These are phyloP conservation scores for Cydia splendana DNA, from an alignment of 1,140 invertebrate genomes.

Conservation along the genomic window DNA sequence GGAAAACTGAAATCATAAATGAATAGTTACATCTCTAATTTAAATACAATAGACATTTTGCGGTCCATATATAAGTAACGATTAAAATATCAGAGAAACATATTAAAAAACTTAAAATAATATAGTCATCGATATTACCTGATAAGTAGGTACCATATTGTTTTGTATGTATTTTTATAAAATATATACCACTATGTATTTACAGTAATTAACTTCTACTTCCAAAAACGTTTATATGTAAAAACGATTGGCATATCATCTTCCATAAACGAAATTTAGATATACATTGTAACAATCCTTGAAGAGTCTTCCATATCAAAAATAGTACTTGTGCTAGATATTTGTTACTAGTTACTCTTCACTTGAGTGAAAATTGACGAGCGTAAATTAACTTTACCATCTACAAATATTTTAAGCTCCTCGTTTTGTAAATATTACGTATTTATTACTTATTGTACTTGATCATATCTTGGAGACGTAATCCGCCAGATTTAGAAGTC, in stretches of 20 bases:
- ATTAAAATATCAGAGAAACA: slow-evolving; percentile 76
- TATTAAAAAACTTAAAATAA: slow-evolving; percentile 70
- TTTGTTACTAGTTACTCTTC: slow-evolving; percentile 65
- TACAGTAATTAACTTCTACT: slow-evolving; percentile 73
- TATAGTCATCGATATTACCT: slow-evolving; percentile 56
- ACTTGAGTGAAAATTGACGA: slow-evolving; percentile 66
- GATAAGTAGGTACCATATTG: slow-evolving; percentile 58
- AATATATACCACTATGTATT: slow-evolving; percentile 75
- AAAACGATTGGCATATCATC: slow-evolving; percentile 78
- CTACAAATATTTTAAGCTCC: slow-evolving; percentile 29
- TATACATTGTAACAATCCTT: slow-evolving; percentile 61
- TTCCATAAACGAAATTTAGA: slow-evolving; percentile 74
- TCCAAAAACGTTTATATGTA: slow-evolving; percentile 71
- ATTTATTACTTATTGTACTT: slow-evolving; percentile 65
- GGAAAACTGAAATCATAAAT: slow-evolving; percentile 7
- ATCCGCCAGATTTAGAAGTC: slow-evolving; percentile 1
- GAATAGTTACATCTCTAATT: slow-evolving; percentile 18
- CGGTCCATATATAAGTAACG: slow-evolving; percentile 69
- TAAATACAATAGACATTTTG: slow-evolving; percentile 55
- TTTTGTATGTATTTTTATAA: slow-evolving; percentile 79
- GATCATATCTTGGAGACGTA: slow-evolving; percentile 29
- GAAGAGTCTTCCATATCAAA: slow-evolving; percentile 78
- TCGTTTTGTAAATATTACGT: slow-evolving; percentile 42
- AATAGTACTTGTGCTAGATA: slow-evolving; percentile 75
- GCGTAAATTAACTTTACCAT: slow-evolving; percentile 38